Evolutionary conservation across 2,113 vertebrate genomes (phyloP).

Genomic region (Astur gentilis): DNA sequence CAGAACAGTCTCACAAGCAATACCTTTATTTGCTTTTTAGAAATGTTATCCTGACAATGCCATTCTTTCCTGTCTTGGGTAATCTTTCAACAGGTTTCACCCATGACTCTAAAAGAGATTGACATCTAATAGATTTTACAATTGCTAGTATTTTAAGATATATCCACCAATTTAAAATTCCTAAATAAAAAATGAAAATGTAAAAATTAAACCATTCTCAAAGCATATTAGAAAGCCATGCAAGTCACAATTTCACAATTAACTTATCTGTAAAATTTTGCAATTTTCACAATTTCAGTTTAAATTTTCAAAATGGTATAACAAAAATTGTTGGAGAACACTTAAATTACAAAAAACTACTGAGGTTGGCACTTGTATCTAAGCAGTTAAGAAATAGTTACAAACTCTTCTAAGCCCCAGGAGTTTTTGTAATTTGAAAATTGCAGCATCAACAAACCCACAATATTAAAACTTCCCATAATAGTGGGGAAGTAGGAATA

Average conservation of each 20-base stretch:
- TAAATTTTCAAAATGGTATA: background rate
- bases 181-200: background rate
- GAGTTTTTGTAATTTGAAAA: background rate
- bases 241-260: background rate
- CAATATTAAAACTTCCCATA: background rate
- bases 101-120: background rate
- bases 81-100: background rate
- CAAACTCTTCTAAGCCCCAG: background rate
- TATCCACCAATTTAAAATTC: background rate
- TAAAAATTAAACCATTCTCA: background rate
- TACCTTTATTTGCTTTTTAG: background rate
- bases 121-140: background rate
- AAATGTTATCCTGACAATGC: background rate
- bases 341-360: background rate
- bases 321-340: background rate
- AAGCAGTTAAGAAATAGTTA: background rate
- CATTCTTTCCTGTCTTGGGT: background rate
- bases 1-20: constrained; percentile 30
- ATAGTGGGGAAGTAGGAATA: background rate
- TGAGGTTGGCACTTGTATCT: background rate
- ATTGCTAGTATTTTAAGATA: background rate
- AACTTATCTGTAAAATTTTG: background rate
- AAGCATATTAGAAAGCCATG: background rate
- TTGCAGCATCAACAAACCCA: background rate
- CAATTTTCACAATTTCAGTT: background rate